Evolutionary conservation across 2,797 vertebrate genomes (phyloP).

Genomic region (Masticophis lateralis): DNA sequence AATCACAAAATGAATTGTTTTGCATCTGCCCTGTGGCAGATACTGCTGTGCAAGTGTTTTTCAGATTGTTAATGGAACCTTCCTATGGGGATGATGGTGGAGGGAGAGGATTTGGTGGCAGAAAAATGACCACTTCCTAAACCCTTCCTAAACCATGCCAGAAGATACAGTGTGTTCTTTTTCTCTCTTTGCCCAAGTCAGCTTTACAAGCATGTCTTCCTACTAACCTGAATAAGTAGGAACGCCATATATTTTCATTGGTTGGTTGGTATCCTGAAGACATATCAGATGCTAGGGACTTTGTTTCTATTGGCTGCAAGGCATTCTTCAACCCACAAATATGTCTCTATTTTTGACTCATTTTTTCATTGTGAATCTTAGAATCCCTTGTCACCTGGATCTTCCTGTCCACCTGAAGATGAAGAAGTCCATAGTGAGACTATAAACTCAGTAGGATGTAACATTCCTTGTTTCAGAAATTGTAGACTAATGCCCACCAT

Average conservation of each 20-base stretch:
- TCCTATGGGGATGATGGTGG: neutral
- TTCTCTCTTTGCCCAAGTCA: neutral
- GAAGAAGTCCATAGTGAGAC: neutral
- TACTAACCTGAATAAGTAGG: neutral
- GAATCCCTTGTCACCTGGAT: neutral
- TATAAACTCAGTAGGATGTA: neutral
- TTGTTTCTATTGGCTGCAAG: neutral
- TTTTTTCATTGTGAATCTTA: neutral
- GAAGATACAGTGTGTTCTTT: neutral
- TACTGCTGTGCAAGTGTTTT: neutral
- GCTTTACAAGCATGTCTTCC: neutral
- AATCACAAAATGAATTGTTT: neutral
- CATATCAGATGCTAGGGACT: neutral
- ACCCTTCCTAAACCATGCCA: too few species aligned
- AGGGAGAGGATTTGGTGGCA: too few species aligned
- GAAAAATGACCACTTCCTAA: neutral
- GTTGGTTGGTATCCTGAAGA: neutral
- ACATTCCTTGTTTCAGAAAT: neutral
- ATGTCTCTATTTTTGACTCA: neutral
- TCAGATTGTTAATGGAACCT: neutral
- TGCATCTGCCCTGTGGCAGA: neutral
- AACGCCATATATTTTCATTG: neutral
- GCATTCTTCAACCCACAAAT: neutral
- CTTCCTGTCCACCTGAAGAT: neutral
- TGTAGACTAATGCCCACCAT: neutral